These are phyloP conservation scores for Amphibalanus amphitrite DNA, from an alignment of 1,140 invertebrate genomes.

Conservation along the genomic window DNA sequence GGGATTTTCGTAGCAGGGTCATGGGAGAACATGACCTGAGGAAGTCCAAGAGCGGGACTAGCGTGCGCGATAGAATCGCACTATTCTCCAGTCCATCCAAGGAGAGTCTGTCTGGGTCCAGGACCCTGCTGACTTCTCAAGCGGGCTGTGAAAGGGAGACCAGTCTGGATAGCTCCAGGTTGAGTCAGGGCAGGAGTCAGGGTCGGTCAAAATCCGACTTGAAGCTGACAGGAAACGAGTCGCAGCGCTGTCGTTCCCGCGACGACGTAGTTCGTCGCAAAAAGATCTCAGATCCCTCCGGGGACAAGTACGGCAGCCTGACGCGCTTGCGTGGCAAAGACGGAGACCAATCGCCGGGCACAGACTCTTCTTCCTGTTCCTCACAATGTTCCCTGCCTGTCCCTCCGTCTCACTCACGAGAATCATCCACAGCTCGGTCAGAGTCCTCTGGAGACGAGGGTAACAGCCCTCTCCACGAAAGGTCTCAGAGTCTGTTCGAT, in stretches of 20 bases:
- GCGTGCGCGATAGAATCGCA: slow-evolving; percentile 71
- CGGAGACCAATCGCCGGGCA: not conserved
- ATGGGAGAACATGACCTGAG: slow-evolving; percentile 27
- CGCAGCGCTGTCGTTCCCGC: not conserved
- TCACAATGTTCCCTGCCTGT: too few relatives aligned
- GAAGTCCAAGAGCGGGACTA: slow-evolving; percentile 42
- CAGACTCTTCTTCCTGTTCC: too few relatives aligned
- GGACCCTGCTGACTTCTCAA: too few relatives aligned
- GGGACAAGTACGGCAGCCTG: too few relatives aligned
- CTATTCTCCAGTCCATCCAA: slow-evolving; percentile 62
- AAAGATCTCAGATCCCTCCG: too few relatives aligned
- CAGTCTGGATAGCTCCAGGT: slow-evolving; percentile 17
- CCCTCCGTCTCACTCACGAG: too few relatives aligned
- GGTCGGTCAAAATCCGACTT: not conserved
- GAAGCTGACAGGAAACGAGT: slow-evolving; percentile 7
- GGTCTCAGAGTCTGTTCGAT: slow-evolving; percentile 32
- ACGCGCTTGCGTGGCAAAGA: not conserved
- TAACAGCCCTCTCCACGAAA: slow-evolving; percentile 19
- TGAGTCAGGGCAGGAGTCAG: not conserved
- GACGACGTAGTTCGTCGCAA: too few relatives aligned
- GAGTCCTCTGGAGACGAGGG: too few relatives aligned
- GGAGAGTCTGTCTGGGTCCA: too few relatives aligned
- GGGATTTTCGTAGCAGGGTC: too few relatives aligned
- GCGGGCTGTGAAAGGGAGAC: too few relatives aligned
- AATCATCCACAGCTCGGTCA: too few relatives aligned